A percentile compares a stretch with the other conserved stretches of the same genome.
Conservation (phyloP, 2,888 invertebrate species). For the Cataglyphis albicans region DNA sequence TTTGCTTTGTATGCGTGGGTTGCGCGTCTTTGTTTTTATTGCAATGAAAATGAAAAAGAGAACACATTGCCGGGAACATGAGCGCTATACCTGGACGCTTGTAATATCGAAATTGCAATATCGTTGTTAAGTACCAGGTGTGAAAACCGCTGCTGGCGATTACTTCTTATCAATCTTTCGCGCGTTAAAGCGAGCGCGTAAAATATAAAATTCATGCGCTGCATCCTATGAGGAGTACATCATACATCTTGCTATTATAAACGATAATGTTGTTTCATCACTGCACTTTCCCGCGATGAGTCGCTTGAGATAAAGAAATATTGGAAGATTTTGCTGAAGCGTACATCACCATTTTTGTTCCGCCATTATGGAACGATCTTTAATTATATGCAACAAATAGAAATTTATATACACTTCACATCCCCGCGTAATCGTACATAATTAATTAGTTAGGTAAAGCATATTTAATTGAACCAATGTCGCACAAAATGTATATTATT, state of each 20-base stretch:
- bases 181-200: not conserved
- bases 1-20: not conserved
- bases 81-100: not conserved
- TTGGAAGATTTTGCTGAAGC: constrained; percentile 33
- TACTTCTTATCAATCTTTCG: constrained; percentile 24
- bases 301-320: constrained; percentile 30
- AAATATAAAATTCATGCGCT: constrained; percentile 16
- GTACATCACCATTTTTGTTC: constrained; percentile 7
- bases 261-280: constrained; percentile 37
- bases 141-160: not conserved
- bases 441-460: constrained; percentile 34
- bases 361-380: not conserved
- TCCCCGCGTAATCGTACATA: not conserved
- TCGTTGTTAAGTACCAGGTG: constrained; percentile 10
- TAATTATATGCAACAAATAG: not conserved
- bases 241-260: constrained; percentile 25
- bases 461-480: constrained; percentile 26
- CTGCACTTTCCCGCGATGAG: constrained; percentile 34
- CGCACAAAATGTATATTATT: not conserved
- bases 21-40: not conserved
- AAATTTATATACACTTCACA: not conserved
- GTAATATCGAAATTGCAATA: constrained; percentile 10
- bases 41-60: not conserved
- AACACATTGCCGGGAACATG: not conserved
- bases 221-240: constrained; percentile 1